Evolutionary conservation across 2,113 vertebrate genomes (phyloP).

Genomic region (Charadrius vociferus): DNA sequence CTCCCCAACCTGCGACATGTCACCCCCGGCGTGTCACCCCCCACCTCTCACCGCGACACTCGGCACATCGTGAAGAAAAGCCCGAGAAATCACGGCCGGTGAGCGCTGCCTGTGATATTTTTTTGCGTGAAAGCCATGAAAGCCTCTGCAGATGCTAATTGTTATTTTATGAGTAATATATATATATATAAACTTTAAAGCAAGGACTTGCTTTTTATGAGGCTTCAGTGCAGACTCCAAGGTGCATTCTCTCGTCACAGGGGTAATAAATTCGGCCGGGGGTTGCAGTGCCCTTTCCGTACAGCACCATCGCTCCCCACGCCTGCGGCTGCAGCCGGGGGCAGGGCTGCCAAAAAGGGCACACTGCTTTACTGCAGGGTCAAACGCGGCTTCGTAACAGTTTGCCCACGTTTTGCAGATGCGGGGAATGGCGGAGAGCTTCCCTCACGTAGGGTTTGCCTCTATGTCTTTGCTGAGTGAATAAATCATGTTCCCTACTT

Average conservation of each 20-base stretch:
- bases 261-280: neutral
- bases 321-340: neutral
- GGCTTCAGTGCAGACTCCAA: constrained; percentile 26
- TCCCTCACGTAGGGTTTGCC: neutral
- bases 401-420: neutral
- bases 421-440: neutral
- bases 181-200: neutral
- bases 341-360: too few species aligned
- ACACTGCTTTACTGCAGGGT: too few species aligned
- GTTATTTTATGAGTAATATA: constrained; percentile 13
- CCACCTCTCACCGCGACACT: neutral
- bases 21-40: too few species aligned
- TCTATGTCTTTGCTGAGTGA: neutral
- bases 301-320: too few species aligned
- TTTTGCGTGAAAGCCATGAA: neutral
- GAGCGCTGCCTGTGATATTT: neutral
- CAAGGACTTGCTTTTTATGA: neutral
- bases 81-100: neutral
- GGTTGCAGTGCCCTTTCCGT: neutral
- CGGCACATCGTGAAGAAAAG: neutral
- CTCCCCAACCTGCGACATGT: too few species aligned
- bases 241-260: neutral
- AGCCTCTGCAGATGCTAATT: neutral
- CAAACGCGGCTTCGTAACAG: neutral
- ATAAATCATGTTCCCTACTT: neutral